Percentiles rank a stretch among this genome's conserved stretches.
Evolutionary conservation across 2,797 vertebrate species (phyloP).

Genomic region (Notolabrus celidotus): DNA sequence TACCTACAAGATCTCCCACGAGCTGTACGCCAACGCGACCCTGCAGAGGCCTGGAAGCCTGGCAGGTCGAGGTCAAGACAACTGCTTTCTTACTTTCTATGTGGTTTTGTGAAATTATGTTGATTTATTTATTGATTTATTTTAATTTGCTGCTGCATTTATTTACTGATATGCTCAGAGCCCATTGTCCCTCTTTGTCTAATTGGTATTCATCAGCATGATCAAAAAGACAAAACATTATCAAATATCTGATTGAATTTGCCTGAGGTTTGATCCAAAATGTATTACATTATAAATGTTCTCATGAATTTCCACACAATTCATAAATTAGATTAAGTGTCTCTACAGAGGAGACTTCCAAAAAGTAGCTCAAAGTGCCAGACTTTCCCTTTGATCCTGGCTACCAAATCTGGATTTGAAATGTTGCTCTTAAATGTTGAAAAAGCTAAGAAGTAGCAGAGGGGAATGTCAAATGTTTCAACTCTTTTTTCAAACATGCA

Average conservation of each 20-base stretch:
- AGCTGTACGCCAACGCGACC: conserved; percentile 95
- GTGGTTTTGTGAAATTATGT: conserved; percentile 33
- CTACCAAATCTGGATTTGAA: too few species aligned
- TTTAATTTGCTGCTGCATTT: too few species aligned
- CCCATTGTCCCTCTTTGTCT: conserved; percentile 22
- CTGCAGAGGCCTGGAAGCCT: conserved; percentile 97
- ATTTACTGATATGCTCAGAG: conserved; percentile 34
- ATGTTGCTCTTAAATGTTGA: too few species aligned
- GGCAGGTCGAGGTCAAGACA: conserved; percentile 87
- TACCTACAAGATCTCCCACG: conserved; percentile 95
- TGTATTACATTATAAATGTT: conserved; percentile 30
- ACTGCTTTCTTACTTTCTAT: conserved; percentile 39
- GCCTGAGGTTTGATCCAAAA: conserved; percentile 44
- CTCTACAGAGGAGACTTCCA: neutral
- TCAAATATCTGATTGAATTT: conserved; percentile 48
- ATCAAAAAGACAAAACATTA: conserved; percentile 42
- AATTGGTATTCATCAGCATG: conserved; percentile 32
- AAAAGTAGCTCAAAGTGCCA: neutral
- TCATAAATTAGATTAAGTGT: neutral
- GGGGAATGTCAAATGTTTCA: too few species aligned
- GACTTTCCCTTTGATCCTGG: conserved; percentile 1
- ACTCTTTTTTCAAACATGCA: too few species aligned
- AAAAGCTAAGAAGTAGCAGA: too few species aligned
- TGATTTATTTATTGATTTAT: too few species aligned
- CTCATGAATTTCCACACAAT: conserved; percentile 27